These are phyloP conservation scores for Cryptus viduatorius DNA, from an alignment of 2,888 invertebrate species.

Conservation along the genomic window DNA sequence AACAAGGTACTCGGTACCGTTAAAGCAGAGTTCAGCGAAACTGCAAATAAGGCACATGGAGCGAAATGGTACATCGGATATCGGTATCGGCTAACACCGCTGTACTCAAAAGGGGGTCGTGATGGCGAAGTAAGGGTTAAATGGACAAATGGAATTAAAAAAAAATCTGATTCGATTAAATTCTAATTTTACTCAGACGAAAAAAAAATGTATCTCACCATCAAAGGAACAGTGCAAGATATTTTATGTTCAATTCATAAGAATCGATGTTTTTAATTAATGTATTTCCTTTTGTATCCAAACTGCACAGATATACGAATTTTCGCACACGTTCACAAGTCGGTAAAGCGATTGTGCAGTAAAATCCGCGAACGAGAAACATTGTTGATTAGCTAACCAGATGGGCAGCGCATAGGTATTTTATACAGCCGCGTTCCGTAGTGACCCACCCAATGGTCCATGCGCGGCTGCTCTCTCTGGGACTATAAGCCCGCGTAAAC, in stretches of 20 bases:
- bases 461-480: conserved; percentile 29
- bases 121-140: neutral
- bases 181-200: too few species aligned
- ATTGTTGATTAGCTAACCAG: neutral
- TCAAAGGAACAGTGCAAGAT: too few species aligned
- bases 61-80: neutral
- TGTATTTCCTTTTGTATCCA: neutral
- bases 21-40: conserved; percentile 4
- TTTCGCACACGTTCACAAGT: neutral
- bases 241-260: too few species aligned
- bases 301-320: neutral
- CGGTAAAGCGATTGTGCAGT: neutral
- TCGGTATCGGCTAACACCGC: neutral
- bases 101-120: neutral
- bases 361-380: conserved; percentile 2
- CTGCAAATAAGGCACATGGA: neutral
- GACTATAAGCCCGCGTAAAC: conserved; percentile 59
- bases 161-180: too few species aligned
- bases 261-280: neutral
- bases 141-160: too few species aligned
- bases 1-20: neutral
- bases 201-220: too few species aligned
- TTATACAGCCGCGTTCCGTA: conserved; percentile 8
- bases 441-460: conserved; percentile 51
- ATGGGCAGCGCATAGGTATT: conserved; percentile 23